Percentiles rank a stretch among this genome's conserved stretches.
These are phyloP conservation scores for Chromoteleia sp. DNA, from an alignment of 2,888 invertebrate species.

Conservation along the genomic window DNA sequence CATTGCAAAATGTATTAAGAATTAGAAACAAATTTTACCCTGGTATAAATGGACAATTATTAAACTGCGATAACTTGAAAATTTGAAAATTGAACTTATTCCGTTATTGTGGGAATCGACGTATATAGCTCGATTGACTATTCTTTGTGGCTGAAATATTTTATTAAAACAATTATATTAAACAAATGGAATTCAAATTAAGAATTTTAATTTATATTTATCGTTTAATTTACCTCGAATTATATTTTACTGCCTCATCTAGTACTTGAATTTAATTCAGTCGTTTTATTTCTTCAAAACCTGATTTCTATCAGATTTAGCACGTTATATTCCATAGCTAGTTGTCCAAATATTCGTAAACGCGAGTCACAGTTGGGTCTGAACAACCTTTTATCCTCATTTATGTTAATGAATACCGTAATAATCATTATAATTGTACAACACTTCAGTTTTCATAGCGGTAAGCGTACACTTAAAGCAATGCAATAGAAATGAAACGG, in stretches of 20 bases:
- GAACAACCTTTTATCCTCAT: constrained; percentile 47
- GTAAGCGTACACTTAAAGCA: constrained; percentile 28
- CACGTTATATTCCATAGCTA: constrained; percentile 4
- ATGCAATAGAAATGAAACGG: constrained; percentile 42
- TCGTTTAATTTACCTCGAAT: not conserved
- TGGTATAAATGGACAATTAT: too few species aligned
- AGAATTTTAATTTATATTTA: not conserved
- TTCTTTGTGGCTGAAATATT: too few species aligned
- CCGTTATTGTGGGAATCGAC: too few species aligned
- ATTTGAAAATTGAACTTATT: too few species aligned
- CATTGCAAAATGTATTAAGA: too few species aligned
- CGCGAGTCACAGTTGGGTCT: constrained; percentile 18
- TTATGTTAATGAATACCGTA: constrained; percentile 50
- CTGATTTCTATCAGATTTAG: constrained; percentile 15
- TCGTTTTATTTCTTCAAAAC: not conserved
- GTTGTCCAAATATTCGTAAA: constrained; percentile 38
- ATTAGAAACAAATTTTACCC: too few species aligned
- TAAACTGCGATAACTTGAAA: too few species aligned
- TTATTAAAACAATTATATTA: too few species aligned
- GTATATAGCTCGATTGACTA: too few species aligned
- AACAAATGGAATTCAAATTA: not conserved
- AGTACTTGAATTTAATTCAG: not conserved
- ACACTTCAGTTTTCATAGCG: constrained; percentile 35
- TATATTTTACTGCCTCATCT: not conserved
- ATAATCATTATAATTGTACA: constrained; percentile 59